Conservation (phyloP, 2,113 vertebrate genomes). For the Murina feae region DNA sequence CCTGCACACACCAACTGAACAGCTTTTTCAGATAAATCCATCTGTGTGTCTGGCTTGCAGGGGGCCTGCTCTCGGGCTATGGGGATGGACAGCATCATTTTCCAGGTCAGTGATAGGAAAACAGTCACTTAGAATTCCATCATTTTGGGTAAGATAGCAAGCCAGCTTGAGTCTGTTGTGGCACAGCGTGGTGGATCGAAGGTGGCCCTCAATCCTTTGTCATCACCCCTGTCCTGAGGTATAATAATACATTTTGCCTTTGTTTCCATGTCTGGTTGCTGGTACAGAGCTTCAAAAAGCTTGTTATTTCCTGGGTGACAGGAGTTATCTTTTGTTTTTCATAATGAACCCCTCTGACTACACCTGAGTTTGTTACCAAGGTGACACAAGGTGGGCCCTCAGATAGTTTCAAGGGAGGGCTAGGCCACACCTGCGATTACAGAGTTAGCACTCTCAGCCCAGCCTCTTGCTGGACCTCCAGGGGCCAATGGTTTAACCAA, state of each 20-base stretch:
- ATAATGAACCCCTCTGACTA: background rate
- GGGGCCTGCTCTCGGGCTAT: background rate
- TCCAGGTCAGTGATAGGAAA: background rate
- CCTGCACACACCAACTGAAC: too few species aligned
- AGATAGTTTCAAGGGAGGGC: background rate
- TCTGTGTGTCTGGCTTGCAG: too few species aligned
- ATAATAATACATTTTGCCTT: background rate
- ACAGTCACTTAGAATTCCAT: background rate
- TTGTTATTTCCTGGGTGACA: background rate
- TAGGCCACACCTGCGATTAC: background rate
- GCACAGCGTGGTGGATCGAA: background rate
- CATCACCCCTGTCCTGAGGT: background rate
- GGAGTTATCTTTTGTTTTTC: background rate
- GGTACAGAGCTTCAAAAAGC: slow-evolving; percentile 4
- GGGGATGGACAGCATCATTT: background rate
- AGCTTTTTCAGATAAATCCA: background rate
- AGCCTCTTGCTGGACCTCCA: background rate
- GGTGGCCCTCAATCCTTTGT: background rate
- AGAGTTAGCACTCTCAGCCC: background rate
- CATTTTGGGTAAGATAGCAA: background rate
- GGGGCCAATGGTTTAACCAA: background rate
- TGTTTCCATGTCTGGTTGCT: background rate
- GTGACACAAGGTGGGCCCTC: background rate
- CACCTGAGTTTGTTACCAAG: background rate
- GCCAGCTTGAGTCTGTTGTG: background rate